A percentile compares a stretch with the other conserved stretches of the same genome.
These are phyloP conservation scores for Phoenoteleia sp. DNA, from an alignment of 2,888 invertebrate species.

Conservation along the genomic window DNA sequence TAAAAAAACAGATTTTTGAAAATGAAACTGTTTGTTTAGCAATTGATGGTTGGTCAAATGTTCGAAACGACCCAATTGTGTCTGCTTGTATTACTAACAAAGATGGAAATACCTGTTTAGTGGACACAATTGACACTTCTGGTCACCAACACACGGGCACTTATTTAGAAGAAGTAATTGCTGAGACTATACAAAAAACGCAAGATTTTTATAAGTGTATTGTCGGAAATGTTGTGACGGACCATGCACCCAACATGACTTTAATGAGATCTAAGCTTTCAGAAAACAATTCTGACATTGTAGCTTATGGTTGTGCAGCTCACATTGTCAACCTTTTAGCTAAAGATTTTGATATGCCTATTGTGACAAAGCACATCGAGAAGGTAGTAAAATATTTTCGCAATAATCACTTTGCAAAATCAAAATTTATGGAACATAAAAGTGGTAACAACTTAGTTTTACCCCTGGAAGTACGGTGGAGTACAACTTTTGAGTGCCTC, in stretches of 20 bases:
- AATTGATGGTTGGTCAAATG: constrained; percentile 23
- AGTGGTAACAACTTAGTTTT: background rate
- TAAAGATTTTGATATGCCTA: constrained; percentile 20
- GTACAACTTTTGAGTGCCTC: constrained; percentile 1
- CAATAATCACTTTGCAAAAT: constrained; percentile 21
- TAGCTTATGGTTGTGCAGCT: constrained; percentile 18
- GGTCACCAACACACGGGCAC: background rate
- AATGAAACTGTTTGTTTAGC: constrained; percentile 2
- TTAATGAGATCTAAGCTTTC: background rate
- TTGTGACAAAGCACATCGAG: background rate
- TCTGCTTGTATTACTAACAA: constrained; percentile 22
- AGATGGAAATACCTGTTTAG: background rate
- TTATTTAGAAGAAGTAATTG: background rate
- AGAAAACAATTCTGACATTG: background rate
- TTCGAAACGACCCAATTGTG: constrained; percentile 28
- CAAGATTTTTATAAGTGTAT: constrained; percentile 15
- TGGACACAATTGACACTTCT: constrained; percentile 9
- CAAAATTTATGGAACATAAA: constrained; percentile 16
- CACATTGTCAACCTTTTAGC: constrained; percentile 11
- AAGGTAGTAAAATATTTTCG: constrained; percentile 21
- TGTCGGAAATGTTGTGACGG: constrained; percentile 9
- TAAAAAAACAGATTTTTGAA: background rate
- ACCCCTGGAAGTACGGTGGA: constrained; percentile 20
- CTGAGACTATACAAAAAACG: background rate
- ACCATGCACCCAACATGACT: constrained; percentile 3